Percentiles rank a stretch among this genome's conserved stretches.
Evolutionary conservation across 2,113 vertebrate species (phyloP).

Genomic region (Eurystomus gularis): DNA sequence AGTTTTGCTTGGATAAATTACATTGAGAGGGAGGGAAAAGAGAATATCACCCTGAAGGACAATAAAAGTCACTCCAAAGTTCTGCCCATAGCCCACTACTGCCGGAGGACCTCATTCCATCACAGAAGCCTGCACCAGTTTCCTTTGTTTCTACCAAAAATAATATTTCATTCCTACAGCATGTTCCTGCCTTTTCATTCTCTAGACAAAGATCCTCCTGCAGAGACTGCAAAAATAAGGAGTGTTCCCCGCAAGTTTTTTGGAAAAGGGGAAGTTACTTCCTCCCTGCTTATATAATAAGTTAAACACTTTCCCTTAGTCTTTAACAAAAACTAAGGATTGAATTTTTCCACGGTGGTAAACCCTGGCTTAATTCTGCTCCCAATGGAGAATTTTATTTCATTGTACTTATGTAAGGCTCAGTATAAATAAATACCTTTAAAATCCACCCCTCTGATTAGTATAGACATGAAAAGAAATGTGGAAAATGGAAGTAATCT

Average conservation of each 20-base stretch:
- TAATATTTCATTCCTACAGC: background rate
- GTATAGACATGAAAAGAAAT: slow-evolving; percentile 23
- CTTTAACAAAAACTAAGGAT: background rate
- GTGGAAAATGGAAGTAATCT: slow-evolving; percentile 50
- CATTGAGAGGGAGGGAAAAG: background rate
- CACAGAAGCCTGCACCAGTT: background rate
- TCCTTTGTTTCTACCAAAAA: background rate
- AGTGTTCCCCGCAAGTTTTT: background rate
- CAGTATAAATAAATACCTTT: slow-evolving; percentile 20
- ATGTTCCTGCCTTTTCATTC: background rate
- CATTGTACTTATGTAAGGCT: background rate
- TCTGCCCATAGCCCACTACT: background rate
- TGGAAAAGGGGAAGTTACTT: background rate
- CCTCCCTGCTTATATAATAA: background rate
- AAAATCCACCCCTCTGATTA: background rate
- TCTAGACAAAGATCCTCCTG: background rate
- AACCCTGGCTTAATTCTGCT: background rate
- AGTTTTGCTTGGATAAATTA: background rate
- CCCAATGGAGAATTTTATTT: background rate
- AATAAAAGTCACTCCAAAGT: background rate
- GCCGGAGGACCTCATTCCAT: background rate
- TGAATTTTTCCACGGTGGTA: background rate
- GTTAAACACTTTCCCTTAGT: background rate
- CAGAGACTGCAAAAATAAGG: background rate
- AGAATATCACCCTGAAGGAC: background rate